These are phyloP conservation scores for Spermophilus dauricus DNA, from an alignment of 2,113 vertebrate species.

Conservation along the genomic window DNA sequence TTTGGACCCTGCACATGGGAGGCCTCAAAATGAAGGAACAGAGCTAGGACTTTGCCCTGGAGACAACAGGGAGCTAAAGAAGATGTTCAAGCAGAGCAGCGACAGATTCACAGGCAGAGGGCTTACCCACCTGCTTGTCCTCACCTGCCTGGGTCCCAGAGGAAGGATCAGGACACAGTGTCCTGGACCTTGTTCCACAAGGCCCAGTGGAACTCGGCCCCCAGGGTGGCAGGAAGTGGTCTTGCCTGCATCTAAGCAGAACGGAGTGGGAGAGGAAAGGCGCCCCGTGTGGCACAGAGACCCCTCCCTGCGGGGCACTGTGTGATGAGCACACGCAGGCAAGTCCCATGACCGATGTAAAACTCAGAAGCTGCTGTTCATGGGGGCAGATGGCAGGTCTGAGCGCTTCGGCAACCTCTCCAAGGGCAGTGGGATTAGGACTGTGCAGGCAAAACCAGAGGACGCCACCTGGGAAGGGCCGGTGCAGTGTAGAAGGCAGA, in stretches of 20 bases:
- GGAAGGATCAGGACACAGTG: background rate
- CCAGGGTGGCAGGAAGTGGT: too few relatives aligned
- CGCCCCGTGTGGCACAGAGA: background rate
- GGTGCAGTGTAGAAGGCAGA: background rate
- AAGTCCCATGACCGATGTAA: too few relatives aligned
- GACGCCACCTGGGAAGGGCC: background rate
- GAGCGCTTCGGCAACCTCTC: background rate
- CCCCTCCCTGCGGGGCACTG: rapidly evolving
- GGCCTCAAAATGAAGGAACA: background rate
- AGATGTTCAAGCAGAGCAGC: background rate
- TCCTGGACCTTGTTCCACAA: background rate
- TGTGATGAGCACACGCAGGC: background rate
- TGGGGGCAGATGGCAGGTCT: background rate
- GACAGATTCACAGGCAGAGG: background rate
- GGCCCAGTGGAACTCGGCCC: background rate
- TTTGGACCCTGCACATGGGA: background rate
- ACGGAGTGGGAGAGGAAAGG: rapidly evolving
- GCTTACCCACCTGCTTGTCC: background rate
- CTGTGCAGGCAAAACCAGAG: background rate
- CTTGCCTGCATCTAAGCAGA: background rate
- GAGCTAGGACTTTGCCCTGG: background rate
- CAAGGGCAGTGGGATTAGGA: background rate
- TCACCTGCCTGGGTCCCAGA: background rate
- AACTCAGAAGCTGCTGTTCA: background rate
- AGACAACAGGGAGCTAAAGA: background rate